phyloP scores from a whole-genome alignment of 2,888 invertebrate species.

The Zhuqinia jingwanae region DNA sequence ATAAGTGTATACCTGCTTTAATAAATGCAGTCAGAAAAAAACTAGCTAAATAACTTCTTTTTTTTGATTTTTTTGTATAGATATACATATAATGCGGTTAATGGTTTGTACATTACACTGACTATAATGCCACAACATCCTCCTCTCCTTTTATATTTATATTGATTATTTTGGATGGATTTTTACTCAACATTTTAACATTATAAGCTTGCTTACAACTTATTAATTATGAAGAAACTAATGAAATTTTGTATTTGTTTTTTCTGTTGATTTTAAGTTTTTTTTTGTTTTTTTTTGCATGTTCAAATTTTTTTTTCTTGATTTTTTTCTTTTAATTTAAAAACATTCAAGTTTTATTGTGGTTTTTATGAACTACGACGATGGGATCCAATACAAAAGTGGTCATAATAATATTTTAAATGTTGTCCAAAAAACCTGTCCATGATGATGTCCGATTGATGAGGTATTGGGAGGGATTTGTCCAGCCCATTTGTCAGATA shows the following conservation, averaged over 20 bases:
- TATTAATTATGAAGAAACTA: background rate
- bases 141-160: background rate
- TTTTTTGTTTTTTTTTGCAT: background rate
- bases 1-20: too few species aligned
- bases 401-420: background rate
- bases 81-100: too few species aligned
- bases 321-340: background rate
- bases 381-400: constrained; percentile 53
- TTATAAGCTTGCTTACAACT: background rate
- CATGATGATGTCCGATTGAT: background rate
- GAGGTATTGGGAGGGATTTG: background rate
- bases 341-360: background rate
- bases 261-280: constrained; percentile 1
- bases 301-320: background rate
- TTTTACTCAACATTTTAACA: background rate
- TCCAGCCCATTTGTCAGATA: constrained; percentile 18
- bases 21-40: too few species aligned
- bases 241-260: background rate
- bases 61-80: too few species aligned
- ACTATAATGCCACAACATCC: too few species aligned
- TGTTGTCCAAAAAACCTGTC: constrained; percentile 4
- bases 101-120: too few species aligned
- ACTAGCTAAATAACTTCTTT: too few species aligned
- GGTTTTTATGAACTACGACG: background rate
- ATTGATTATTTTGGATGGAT: constrained; percentile 49